Evolutionary conservation across 2,113 vertebrate species (phyloP).

Genomic region (Heterochromis multidens): DNA sequence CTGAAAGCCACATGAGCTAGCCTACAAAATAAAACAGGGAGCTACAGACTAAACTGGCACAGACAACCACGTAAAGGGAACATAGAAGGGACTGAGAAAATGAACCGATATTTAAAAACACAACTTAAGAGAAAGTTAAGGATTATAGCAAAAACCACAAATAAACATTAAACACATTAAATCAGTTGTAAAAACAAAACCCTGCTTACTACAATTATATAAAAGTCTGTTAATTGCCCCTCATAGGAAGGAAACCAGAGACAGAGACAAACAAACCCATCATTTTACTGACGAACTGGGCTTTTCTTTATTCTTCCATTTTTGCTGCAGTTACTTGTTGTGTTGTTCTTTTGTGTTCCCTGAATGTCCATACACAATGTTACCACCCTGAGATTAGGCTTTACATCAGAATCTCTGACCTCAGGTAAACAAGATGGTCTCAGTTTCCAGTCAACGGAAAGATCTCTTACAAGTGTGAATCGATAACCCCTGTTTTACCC

Average conservation of each 20-base stretch:
- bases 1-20: background rate
- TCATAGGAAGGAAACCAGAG: background rate
- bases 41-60: background rate
- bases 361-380: background rate
- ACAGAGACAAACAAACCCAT: background rate
- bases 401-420: background rate
- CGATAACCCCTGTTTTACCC: rapidly evolving
- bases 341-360: background rate
- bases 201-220: background rate
- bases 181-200: background rate
- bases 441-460: background rate
- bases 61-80: background rate
- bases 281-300: background rate
- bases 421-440: background rate
- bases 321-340: background rate
- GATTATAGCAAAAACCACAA: background rate
- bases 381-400: background rate
- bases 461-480: background rate
- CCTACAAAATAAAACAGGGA: background rate
- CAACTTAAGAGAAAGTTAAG: too few relatives aligned
- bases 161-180: background rate
- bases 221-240: background rate
- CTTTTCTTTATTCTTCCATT: background rate
- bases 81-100: too few relatives aligned
- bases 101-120: background rate